Conservation (phyloP, 2,888 invertebrate species). For the Cerastis rubricosa region DNA sequence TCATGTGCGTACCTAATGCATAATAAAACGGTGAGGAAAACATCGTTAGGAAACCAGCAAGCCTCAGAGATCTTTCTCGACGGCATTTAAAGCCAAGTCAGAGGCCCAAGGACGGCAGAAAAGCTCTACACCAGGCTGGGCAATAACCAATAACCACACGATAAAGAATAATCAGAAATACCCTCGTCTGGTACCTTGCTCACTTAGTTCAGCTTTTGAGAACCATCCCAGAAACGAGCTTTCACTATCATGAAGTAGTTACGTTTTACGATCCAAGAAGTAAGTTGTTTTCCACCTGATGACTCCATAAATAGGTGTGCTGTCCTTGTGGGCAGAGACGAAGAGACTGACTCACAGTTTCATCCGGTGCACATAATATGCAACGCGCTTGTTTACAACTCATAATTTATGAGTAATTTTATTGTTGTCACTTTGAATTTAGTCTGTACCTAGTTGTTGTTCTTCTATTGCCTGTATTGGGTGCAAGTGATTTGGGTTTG, state of each 20-base stretch:
- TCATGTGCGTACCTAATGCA: too few relatives aligned
- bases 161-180: too few relatives aligned
- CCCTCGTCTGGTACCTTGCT: not conserved
- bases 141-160: too few relatives aligned
- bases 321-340: slow-evolving; percentile 33
- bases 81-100: too few relatives aligned
- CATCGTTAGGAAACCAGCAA: too few relatives aligned
- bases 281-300: slow-evolving; percentile 21
- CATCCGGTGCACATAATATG: slow-evolving; percentile 35
- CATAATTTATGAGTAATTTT: slow-evolving; percentile 15
- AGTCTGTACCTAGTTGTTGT: not conserved
- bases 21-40: too few relatives aligned
- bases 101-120: too few relatives aligned
- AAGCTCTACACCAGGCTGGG: too few relatives aligned
- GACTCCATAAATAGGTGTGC: slow-evolving; percentile 53
- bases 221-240: not conserved
- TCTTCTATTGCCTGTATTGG: not conserved
- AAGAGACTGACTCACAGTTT: slow-evolving; percentile 53
- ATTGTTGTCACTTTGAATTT: slow-evolving; percentile 12
- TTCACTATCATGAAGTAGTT: not conserved
- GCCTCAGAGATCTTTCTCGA: too few relatives aligned
- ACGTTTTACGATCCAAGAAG: not conserved
- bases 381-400: slow-evolving; percentile 12
- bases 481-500: not conserved
- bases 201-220: not conserved